Base-by-base conservation (phyloP, 1,140 invertebrate genomes). In the Drosophila quadrilineata region DNA sequence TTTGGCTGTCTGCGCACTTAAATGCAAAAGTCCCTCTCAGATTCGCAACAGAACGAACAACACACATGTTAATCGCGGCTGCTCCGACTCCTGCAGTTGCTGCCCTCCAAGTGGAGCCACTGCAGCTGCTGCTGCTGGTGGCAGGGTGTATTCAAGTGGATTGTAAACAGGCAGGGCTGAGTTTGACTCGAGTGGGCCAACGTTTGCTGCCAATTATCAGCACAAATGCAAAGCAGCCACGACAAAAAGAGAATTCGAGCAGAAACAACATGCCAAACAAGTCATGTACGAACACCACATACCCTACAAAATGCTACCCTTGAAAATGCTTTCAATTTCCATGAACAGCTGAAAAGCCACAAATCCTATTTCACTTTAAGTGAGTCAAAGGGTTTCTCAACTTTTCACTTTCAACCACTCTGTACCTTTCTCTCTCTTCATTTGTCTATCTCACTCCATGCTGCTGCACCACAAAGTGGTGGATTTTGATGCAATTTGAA, bases 1-100 rank as follows among this genome's bases (percentile, higher is more conserved):
- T 73, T 76, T 45, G 67, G 38, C 52, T 67, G 74, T 60, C 75
- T 73, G 49, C 8, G 57, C 79, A 71, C 71, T 76, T 72, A 82
- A 82, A 80, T 64, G 71, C 76, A 84, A 71, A 62, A 57, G n/a
- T n/a, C n/a, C n/a, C 60, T 48, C 73, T 36, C 40, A 65, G 43
- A 57, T 41, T 6, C 60, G 33, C 43, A 62, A 24, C 43, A 66
- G 31, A 56, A 12, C 36, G 40, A 60, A 49, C 54, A 75, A 68
- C 40, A 62, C 57, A 56, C 60, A 58, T 40, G 71, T 62, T 80
- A 80, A 80, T 80, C 75, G 75, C 59, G 52, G 16, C 6, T 1
- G 35, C 35, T 22, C 19, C 6, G 1, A 22, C 35, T 22, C 19
- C 12, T 54, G 36, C 2, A 22, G 17, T 8, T 40, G 10, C 22